Evolutionary conservation across 2,113 vertebrate genomes (phyloP).

Genomic region (Ptychochromis oligacanthus): DNA sequence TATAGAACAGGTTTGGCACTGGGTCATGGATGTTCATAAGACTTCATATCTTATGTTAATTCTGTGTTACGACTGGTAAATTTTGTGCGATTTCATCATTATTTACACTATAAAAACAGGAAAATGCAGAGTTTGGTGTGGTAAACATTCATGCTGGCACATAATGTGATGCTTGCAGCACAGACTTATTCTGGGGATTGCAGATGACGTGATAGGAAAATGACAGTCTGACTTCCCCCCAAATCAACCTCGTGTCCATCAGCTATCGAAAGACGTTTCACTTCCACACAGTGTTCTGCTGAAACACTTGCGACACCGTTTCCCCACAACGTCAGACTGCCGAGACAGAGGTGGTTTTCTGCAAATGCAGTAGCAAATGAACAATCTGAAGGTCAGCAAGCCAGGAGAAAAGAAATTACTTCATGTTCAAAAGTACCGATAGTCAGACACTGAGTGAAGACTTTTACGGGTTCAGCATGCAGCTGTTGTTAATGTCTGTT

Average conservation of each 20-base stretch:
- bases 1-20: neutral
- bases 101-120: neutral
- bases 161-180: neutral
- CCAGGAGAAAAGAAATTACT: neutral
- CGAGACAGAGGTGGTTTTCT: neutral
- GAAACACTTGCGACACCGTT: slow-evolving; percentile 46
- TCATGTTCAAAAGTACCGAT: neutral
- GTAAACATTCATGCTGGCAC: slow-evolving; percentile 22
- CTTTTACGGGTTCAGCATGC: neutral
- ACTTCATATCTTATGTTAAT: too few species aligned
- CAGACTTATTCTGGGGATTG: slow-evolving; percentile 20
- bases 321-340: neutral
- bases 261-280: slow-evolving; percentile 54
- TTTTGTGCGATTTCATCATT: neutral
- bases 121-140: neutral
- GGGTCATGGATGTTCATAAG: neutral
- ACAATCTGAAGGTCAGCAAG: neutral
- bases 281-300: slow-evolving; percentile 60
- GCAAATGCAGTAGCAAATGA: neutral
- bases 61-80: too few species aligned
- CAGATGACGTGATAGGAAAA: slow-evolving; percentile 44
- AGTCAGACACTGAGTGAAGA: neutral
- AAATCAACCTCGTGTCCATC: neutral
- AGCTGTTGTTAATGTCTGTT: neutral
- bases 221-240: slow-evolving; percentile 54